These are phyloP conservation scores for Tenebrosternarchus preto DNA, from an alignment of 2,113 vertebrate species.

Conservation along the genomic window DNA sequence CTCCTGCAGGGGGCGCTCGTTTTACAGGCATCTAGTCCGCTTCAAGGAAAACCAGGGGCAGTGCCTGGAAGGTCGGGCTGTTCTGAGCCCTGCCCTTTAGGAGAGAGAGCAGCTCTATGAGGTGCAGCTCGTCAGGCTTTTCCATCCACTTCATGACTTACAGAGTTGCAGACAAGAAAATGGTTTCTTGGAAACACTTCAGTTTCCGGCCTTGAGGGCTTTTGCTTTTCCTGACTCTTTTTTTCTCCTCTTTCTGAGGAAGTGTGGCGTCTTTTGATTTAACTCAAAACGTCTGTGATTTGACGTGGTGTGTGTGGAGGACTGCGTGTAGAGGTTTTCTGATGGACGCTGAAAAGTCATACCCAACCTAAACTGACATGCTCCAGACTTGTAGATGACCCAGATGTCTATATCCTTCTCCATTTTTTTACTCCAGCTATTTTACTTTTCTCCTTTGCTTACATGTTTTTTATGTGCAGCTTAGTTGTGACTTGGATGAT, in stretches of 20 bases:
- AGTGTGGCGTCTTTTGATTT: constrained; percentile 30
- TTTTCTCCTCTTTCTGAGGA: too few relatives aligned
- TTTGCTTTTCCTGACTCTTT: background rate
- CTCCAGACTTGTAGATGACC: background rate
- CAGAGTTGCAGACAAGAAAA: too few relatives aligned
- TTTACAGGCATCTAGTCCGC: constrained; percentile 52
- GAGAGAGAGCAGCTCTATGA: too few relatives aligned
- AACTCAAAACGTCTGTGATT: constrained; percentile 31
- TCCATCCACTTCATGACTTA: too few relatives aligned
- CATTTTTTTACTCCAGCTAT: background rate
- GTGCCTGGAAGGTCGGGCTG: too few relatives aligned
- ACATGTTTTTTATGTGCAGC: background rate
- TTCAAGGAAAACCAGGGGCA: constrained; percentile 44
- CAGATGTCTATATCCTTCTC: background rate
- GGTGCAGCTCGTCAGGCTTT: too few relatives aligned
- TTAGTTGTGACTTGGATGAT: background rate
- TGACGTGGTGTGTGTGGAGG: constrained; percentile 13
- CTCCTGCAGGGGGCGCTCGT: constrained; percentile 60
- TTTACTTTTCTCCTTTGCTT: background rate
- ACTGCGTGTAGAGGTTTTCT: constrained; percentile 15
- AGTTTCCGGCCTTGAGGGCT: constrained; percentile 2
- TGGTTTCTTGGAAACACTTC: background rate
- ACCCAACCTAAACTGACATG: background rate
- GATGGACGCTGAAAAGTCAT: constrained; percentile 9
- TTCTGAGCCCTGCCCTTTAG: too few relatives aligned